Conservation (phyloP, 2,888 invertebrate genomes). For the Eupithecia tripunctaria region DNA sequence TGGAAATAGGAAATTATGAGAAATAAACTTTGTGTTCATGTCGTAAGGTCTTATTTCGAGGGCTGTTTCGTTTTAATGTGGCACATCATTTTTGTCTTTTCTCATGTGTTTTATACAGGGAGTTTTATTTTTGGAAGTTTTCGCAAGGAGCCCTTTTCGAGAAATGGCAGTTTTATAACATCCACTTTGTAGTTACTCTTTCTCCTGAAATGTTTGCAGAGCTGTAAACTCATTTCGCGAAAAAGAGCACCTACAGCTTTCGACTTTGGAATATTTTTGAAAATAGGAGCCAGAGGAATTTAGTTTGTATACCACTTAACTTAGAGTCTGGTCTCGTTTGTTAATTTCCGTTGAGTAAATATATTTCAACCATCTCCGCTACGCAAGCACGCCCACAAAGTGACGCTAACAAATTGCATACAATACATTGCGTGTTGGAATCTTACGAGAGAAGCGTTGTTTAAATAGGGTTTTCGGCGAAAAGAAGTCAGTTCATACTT, state of each 20-base stretch:
- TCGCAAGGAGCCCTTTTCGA: neutral
- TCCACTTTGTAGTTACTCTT: constrained; percentile 5
- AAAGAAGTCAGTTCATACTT: neutral
- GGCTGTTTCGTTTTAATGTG: constrained; percentile 34
- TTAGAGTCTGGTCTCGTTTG: neutral
- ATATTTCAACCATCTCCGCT: constrained; percentile 6
- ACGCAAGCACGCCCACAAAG: constrained; percentile 17
- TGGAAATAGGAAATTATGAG: constrained; percentile 47
- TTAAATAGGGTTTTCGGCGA: neutral
- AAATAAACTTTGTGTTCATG: constrained; percentile 47
- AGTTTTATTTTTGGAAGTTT: constrained; percentile 13
- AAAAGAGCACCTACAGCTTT: neutral
- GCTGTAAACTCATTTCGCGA: constrained; percentile 6
- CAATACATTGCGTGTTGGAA: constrained; percentile 17
- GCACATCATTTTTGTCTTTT: constrained; percentile 22
- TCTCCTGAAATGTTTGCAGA: neutral
- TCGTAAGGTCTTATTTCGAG: constrained; percentile 48
- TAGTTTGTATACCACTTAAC: neutral
- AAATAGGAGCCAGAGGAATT: neutral
- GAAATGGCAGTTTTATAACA: constrained; percentile 2
- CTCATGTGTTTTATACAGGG: constrained; percentile 9
- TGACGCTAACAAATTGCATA: constrained; percentile 22
- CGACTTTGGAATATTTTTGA: neutral
- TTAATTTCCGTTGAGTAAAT: neutral
- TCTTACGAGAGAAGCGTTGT: neutral